These are phyloP conservation scores for Lasioglossum morio DNA, from an alignment of 2,888 invertebrate genomes.

Conservation along the genomic window DNA sequence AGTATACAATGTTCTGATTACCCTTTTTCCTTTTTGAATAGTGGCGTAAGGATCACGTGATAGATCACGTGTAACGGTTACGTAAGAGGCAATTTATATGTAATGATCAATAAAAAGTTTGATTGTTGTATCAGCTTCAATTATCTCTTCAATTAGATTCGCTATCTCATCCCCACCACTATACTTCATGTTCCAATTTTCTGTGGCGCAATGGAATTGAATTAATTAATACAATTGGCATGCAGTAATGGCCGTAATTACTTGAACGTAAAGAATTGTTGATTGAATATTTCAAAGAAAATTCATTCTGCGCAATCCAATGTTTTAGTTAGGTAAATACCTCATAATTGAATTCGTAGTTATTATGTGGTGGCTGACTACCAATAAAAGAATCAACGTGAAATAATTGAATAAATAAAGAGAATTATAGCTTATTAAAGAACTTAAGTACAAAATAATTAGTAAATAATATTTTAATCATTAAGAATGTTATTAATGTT, in stretches of 20 bases:
- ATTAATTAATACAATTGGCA: background rate
- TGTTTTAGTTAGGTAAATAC: background rate
- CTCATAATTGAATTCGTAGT: background rate
- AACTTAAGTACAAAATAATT: background rate
- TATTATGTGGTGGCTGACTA: background rate
- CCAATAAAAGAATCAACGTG: background rate
- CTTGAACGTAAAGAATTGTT: background rate
- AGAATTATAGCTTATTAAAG: no score
- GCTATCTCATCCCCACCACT: background rate
- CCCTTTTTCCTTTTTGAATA: background rate
- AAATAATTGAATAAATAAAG: background rate
- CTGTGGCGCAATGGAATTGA: background rate
- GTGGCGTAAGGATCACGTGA: constrained; percentile 23
- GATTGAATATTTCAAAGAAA: background rate
- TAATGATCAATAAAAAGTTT: constrained; percentile 33
- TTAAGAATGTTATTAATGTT: background rate
- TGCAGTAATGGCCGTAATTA: background rate
- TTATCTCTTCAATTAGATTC: constrained; percentile 20
- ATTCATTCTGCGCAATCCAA: background rate
- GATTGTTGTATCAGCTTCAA: constrained; percentile 23
- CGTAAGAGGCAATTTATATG: constrained; percentile 29
- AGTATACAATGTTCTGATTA: background rate
- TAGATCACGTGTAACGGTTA: constrained; percentile 41
- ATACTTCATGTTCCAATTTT: background rate
- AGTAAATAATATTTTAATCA: background rate